Conservation (phyloP, 2,797 vertebrate genomes). For the Phataginus tricuspis region DNA sequence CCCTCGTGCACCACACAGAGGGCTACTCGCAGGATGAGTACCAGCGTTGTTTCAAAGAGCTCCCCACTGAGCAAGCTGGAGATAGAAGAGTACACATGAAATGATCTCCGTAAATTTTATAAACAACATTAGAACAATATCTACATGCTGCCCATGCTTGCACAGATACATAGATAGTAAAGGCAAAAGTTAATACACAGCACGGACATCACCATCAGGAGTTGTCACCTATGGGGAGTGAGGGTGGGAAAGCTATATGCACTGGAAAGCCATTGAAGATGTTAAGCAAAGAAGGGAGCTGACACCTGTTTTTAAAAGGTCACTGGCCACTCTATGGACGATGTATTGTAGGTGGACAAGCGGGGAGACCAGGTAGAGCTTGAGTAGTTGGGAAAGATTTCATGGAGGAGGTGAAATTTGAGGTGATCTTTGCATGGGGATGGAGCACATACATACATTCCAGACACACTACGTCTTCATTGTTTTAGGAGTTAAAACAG, state of each 20-base stretch:
- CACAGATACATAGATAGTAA: not conserved
- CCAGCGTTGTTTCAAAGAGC: not conserved
- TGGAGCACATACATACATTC: not conserved
- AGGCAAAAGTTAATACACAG: not conserved
- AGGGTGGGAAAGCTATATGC: not conserved
- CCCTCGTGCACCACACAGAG: not conserved
- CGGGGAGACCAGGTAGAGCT: not conserved
- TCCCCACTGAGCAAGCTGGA: not conserved
- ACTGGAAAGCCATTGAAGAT: not conserved
- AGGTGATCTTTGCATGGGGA: not conserved
- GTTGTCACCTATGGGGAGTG: slow-evolving; percentile 1
- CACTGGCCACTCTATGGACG: not conserved
- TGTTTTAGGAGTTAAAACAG: not conserved
- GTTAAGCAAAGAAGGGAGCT: slow-evolving; percentile 14
- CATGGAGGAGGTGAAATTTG: not conserved
- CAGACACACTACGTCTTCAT: not conserved
- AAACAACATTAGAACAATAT: not conserved
- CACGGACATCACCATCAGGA: not conserved
- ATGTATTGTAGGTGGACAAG: not conserved
- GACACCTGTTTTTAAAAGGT: not conserved
- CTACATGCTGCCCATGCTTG: not conserved
- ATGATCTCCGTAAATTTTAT: not conserved
- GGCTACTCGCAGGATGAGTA: not conserved
- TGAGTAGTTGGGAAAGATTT: not conserved
- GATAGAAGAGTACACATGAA: not conserved